A percentile compares a stretch with the other conserved stretches of the same genome.
Conservation (phyloP, 2,797 vertebrate genomes). For the Enteromius unitaeniatus region DNA sequence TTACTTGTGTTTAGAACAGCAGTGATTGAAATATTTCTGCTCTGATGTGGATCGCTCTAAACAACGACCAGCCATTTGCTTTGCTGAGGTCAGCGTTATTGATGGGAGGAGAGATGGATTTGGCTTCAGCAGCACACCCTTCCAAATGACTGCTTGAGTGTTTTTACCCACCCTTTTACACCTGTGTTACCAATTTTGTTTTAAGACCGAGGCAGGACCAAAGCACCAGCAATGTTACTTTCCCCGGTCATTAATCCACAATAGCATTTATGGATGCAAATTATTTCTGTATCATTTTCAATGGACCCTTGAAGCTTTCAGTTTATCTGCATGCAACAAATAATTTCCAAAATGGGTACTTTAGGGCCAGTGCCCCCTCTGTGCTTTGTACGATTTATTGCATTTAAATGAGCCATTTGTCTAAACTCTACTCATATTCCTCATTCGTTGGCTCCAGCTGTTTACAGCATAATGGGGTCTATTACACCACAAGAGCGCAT, state of each 20-base stretch:
- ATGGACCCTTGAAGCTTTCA: constrained; percentile 1
- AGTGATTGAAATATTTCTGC: not conserved
- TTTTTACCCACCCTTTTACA: not conserved
- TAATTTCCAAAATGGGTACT: constrained; percentile 10
- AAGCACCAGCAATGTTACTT: not conserved
- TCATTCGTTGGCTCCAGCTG: constrained; percentile 25
- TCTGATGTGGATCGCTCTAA: not conserved
- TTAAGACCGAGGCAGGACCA: not conserved
- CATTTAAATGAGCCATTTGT: constrained; percentile 35
- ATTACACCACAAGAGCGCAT: constrained; percentile 29
- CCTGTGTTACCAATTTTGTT: constrained; percentile 6
- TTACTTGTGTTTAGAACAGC: not conserved
- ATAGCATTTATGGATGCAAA: not conserved
- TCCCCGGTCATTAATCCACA: not conserved
- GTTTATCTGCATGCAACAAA: constrained; percentile 7
- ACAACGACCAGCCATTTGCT: not conserved
- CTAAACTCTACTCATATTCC: constrained; percentile 30
- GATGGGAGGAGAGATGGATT: not conserved
- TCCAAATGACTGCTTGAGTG: not conserved
- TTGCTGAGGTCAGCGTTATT: constrained; percentile 27
- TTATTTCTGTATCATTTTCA: constrained; percentile 6
- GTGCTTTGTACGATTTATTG: constrained; percentile 26
- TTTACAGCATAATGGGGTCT: constrained; percentile 32
- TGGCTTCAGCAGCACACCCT: not conserved
- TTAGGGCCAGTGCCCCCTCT: constrained; percentile 35